Percentiles rank a stretch among this genome's conserved stretches.
Evolutionary conservation across 92 coral and sea anemone species (phyloP).

Genomic region (Bergia sp.): DNA sequence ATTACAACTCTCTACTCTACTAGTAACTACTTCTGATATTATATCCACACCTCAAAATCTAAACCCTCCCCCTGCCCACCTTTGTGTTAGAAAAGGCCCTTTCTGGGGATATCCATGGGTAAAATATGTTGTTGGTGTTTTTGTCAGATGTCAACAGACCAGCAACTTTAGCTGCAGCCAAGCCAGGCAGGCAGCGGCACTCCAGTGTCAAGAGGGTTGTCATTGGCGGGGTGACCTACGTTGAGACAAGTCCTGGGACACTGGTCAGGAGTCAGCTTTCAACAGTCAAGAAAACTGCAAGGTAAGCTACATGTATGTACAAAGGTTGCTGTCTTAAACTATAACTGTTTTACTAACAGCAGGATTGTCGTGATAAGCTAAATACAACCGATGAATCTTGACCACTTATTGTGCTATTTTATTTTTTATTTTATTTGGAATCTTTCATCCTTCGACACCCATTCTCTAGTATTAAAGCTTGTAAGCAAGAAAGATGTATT

Average conservation of each 20-base stretch:
- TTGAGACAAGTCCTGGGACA: slow-evolving; percentile 53
- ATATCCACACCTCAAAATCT: too few relatives aligned
- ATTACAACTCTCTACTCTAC: too few relatives aligned
- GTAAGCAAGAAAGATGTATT: too few relatives aligned
- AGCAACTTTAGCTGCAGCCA: neutral
- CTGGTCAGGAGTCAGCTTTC: slow-evolving; percentile 55
- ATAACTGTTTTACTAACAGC: too few relatives aligned
- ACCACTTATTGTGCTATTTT: too few relatives aligned
- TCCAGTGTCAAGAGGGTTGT: slow-evolving; percentile 43
- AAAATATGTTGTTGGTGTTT: neutral
- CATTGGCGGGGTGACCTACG: slow-evolving; percentile 58
- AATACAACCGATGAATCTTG: too few relatives aligned
- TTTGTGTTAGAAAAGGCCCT: neutral
- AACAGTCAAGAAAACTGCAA: slow-evolving; percentile 41
- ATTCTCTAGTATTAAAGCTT: too few relatives aligned
- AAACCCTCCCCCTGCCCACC: too few relatives aligned
- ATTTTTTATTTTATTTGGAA: too few relatives aligned
- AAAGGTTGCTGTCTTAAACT: neutral
- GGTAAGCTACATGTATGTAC: slow-evolving; percentile 26
- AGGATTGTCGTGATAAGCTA: too few relatives aligned
- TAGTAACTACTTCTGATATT: too few relatives aligned
- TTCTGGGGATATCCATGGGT: neutral
- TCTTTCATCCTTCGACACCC: too few relatives aligned
- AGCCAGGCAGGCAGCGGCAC: slow-evolving; percentile 29
- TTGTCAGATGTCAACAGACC: neutral